Conservation (phyloP, 2,113 vertebrate species). For the Hippolais icterina region DNA sequence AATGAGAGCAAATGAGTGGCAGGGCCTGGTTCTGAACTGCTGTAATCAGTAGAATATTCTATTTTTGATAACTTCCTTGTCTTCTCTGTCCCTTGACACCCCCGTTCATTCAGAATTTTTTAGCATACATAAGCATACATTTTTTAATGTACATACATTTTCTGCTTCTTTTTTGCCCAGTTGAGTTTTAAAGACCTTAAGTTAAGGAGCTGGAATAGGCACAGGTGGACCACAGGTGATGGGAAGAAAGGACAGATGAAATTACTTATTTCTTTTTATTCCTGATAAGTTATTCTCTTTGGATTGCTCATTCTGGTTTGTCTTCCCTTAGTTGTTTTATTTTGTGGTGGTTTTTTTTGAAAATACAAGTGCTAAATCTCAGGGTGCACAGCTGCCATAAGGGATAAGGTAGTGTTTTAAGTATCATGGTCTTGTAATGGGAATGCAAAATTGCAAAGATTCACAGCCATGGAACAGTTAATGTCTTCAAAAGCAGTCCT, state of each 20-base stretch:
- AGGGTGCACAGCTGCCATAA: not conserved
- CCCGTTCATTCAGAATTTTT: constrained; percentile 34
- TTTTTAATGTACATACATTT: not conserved
- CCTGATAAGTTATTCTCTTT: not conserved
- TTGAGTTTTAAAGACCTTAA: not conserved
- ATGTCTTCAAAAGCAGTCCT: not conserved
- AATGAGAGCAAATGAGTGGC: constrained; percentile 43
- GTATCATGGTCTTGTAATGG: not conserved
- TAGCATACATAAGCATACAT: constrained; percentile 62
- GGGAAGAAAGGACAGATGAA: not conserved
- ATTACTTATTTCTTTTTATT: not conserved
- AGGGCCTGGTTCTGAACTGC: constrained; percentile 51
- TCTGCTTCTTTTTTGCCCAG: not conserved
- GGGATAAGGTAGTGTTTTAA: not conserved
- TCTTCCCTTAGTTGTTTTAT: not conserved
- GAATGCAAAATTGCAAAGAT: not conserved
- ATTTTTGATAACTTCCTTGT: constrained; percentile 59
- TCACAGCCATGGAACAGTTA: not conserved
- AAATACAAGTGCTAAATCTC: not conserved
- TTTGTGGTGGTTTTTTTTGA: too few species aligned
- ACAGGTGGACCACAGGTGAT: not conserved
- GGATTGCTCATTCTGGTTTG: not conserved
- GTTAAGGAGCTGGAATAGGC: not conserved
- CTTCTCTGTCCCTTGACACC: constrained; percentile 38
- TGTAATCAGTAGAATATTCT: constrained; percentile 54